These are phyloP conservation scores for Cairina moschata DNA, from an alignment of 2,113 vertebrate species.

Conservation along the genomic window DNA sequence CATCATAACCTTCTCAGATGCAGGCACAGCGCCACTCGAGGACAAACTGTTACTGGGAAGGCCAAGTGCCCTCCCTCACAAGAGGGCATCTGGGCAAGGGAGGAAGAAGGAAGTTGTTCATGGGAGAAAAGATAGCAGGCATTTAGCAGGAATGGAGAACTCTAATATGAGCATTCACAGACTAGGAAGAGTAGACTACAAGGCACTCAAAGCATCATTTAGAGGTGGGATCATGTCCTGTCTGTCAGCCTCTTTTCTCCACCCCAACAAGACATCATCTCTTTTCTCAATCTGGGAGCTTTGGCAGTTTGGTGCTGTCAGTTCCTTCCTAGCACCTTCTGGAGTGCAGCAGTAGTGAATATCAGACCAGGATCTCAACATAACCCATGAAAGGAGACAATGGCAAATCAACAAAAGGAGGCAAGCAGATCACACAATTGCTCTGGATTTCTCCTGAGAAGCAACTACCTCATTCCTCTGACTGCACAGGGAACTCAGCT, in stretches of 20 bases:
- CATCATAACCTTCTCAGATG: not conserved
- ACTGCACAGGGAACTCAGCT: not conserved
- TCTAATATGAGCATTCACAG: too few relatives aligned
- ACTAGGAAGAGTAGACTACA: not conserved
- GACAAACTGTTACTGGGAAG: not conserved
- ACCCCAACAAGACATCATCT: not conserved
- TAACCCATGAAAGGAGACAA: not conserved
- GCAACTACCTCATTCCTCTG: not conserved
- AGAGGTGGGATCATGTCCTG: not conserved
- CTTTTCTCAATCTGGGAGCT: not conserved
- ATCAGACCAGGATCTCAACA: not conserved
- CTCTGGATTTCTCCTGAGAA: not conserved
- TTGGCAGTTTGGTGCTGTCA: not conserved
- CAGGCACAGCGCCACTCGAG: not conserved
- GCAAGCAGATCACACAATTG: not conserved
- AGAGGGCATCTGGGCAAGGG: too few relatives aligned
- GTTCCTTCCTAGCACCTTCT: not conserved
- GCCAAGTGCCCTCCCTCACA: too few relatives aligned
- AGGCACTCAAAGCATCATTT: not conserved
- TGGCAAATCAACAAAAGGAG: not conserved
- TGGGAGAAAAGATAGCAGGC: too few relatives aligned
- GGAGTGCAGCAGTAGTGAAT: not conserved
- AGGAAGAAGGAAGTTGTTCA: too few relatives aligned
- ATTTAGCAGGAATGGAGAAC: too few relatives aligned
- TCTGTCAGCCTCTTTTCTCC: not conserved